Evolutionary conservation across 2,113 vertebrate genomes (phyloP).

Genomic region (Brachyistius frenatus): DNA sequence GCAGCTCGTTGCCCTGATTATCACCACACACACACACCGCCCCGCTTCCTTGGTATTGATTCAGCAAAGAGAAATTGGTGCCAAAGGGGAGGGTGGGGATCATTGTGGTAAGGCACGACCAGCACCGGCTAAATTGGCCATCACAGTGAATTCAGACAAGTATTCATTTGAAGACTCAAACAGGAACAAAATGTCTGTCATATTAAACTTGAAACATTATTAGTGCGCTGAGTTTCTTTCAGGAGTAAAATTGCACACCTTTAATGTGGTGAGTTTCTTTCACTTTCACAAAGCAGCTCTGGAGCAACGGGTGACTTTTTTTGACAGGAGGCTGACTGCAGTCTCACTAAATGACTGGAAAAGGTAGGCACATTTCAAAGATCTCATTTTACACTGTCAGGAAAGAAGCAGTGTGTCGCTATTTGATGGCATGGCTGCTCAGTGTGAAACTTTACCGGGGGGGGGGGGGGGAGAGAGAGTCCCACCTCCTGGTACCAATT

Average conservation of each 20-base stretch:
- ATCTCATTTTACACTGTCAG: slow-evolving; percentile 60
- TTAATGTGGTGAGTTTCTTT: slow-evolving; percentile 17
- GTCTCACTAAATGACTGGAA: slow-evolving; percentile 53
- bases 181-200: slow-evolving; percentile 39
- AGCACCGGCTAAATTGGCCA: slow-evolving; percentile 5
- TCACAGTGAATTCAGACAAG: slow-evolving; percentile 7
- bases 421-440: slow-evolving; percentile 49
- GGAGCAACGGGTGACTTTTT: slow-evolving; percentile 37
- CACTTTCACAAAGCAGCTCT: slow-evolving; percentile 19
- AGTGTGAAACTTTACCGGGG: slow-evolving; percentile 51
- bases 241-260: slow-evolving; percentile 33
- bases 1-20: slow-evolving; percentile 44
- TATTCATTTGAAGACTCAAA: neutral
- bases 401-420: slow-evolving; percentile 37
- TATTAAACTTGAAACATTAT: slow-evolving; percentile 25
- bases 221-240: slow-evolving; percentile 4
- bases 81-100: neutral
- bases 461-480: too few species aligned
- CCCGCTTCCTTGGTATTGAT: slow-evolving; percentile 33
- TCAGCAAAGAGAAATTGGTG: slow-evolving; percentile 27
- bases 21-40: slow-evolving; percentile 15
- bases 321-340: slow-evolving; percentile 49
- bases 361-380: slow-evolving; percentile 48
- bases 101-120: slow-evolving; percentile 4
- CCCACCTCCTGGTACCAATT: slow-evolving; percentile 40